Base-by-base conservation (phyloP, 1,140 invertebrate genomes). In the Subanguina moxae region DNA sequence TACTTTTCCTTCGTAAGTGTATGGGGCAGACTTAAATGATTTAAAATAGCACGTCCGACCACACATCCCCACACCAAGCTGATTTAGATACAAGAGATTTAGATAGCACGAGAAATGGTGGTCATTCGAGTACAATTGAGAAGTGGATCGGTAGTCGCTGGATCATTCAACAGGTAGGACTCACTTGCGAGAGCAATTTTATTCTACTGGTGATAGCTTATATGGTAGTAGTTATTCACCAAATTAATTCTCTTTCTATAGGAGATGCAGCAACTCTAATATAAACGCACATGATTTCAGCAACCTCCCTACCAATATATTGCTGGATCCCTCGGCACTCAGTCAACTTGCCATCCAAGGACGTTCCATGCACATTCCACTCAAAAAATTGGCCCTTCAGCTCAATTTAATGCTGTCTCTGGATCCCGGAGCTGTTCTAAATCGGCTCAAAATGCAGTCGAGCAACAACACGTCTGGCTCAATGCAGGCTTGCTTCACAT, bases 121-220 rank as follows among this genome's bases (percentile, higher is more conserved):
- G 52, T 56, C 52, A 56, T 56, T 56, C 52, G 52, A 56, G 28
- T 56, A 13, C 52, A 56, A 28, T 23, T 56, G 21, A 23, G 52
- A 23, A 56, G 52, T 28, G 52, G 52, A 23, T 56, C 52, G 13
- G 52, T 56, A 13, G 52, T 56, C 9, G 52, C 52, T 56, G 52
- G 52, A 23, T 56, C 52, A 23, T 23, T 13, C 52, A 56, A 28
- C 52, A 28, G 52, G 52, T 23, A 3, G 3, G 28, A 56, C 13
- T 23, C 3, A 3, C 13, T 56, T 56, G 3, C 11, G 32, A 38
- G 32, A 38, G 11, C 11, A 11, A 38, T 11, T 38, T 38, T 38
- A n/a, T n/a, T n/a, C n/a, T n/a, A n/a, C n/a, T n/a, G n/a, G n/a
- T n/a, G n/a, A n/a, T n/a, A n/a, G n/a, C n/a, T n/a, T n/a, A n/a